Base-by-base conservation (phyloP, 2,888 invertebrate species). In the Lamproptera curius region DNA sequence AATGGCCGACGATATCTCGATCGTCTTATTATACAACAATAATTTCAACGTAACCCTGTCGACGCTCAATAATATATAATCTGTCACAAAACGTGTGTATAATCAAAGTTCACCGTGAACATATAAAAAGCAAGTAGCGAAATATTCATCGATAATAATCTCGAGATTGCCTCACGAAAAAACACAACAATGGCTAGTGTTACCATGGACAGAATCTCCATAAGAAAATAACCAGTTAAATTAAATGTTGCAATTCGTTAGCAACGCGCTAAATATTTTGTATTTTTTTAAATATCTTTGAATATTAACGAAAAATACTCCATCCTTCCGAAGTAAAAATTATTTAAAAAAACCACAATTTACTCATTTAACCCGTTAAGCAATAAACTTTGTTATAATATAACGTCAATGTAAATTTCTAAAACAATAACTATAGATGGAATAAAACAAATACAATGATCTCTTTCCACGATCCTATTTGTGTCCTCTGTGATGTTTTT, bases 181-280 rank as follows among this genome's bases (percentile, higher is more conserved):
- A 16, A 28, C 37, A 16, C 35, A 31, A 46, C 40, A 46, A 31
- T 44, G 49, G 50, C 50, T 42, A 37, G 43, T 43, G 35, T 36
- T 46, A 36, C 40, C 28, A 35, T 61, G 61, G 61, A 61, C 61
- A 59, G 61, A 58, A 55, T 57, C 51, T 59, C n/a, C 59, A 59
- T 61, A 61, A 59, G 61, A 59, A 58, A 54, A 46, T 45, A 53
- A 54, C 37, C 6, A 41, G 39, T 38, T 4, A 34, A 28, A 42
- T 37, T 36, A 44, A 44, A 50, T 34, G 16, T 50, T 36, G 39
- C 47, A 28, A 47, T 37, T 42, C 47, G 40, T 34, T 48, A 50
- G 51, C 48, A 49, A 39, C 48, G 33, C 34, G 31, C 40, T 43
- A 43, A 51, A 46, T 39, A 28, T 40, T 46, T 42, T 46, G 50